These are phyloP conservation scores for Lordiphosa mommai DNA, from an alignment of 1,140 invertebrate genomes.

Conservation along the genomic window DNA sequence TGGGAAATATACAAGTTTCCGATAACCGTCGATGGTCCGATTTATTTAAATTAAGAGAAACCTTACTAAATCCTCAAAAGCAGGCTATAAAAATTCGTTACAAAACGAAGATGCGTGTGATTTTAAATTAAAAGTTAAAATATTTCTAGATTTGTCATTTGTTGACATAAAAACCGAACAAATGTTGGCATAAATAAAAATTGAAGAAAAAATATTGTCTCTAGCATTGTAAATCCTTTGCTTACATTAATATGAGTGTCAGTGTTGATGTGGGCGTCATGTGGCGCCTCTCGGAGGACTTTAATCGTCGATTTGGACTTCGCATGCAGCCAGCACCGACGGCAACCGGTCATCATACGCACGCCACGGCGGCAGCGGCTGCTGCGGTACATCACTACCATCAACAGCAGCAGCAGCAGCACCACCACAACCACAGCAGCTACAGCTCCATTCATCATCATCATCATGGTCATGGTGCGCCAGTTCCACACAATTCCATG, in stretches of 20 bases:
- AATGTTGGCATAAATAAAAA: neutral
- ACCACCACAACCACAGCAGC: constrained; percentile 50
- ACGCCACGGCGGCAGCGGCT: neutral
- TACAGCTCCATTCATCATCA: constrained; percentile 43
- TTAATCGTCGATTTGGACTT: constrained; percentile 74
- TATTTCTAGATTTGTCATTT: too few species aligned
- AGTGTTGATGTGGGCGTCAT: constrained; percentile 79
- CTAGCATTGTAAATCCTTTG: too few species aligned
- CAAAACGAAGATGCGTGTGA: too few species aligned
- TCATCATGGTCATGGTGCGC: constrained; percentile 22
- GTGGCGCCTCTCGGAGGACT: constrained; percentile 79
- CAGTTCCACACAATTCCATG: constrained; percentile 69
- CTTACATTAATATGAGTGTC: constrained; percentile 67
- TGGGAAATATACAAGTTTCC: too few species aligned
- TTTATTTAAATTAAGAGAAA: too few species aligned
- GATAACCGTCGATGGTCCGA: too few species aligned
- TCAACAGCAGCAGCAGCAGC: constrained; percentile 54
- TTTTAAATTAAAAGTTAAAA: too few species aligned
- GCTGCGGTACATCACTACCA: constrained; percentile 62
- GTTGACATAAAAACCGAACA: too few species aligned
- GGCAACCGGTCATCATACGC: constrained; percentile 52
- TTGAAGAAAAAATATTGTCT: constrained; percentile 2
- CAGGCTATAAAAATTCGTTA: too few species aligned
- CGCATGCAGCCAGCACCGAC: constrained; percentile 69
- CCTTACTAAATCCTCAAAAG: too few species aligned